These are phyloP conservation scores for Elgonia sp. DNA, from an alignment of 2,888 invertebrate genomes.

Conservation along the genomic window DNA sequence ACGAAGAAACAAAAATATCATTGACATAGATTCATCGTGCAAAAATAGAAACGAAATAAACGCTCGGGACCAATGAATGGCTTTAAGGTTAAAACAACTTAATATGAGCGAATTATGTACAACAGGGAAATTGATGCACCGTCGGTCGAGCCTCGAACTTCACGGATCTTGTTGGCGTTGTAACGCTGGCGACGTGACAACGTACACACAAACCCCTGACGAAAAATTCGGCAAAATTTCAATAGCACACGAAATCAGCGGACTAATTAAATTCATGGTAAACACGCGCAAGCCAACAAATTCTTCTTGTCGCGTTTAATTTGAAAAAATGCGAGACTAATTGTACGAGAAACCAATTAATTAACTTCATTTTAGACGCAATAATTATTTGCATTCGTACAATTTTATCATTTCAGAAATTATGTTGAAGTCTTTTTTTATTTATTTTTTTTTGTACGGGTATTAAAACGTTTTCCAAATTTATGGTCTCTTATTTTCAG, in stretches of 20 bases:
- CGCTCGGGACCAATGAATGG: slow-evolving; percentile 65
- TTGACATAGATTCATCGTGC: slow-evolving; percentile 83
- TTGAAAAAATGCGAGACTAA: slow-evolving; percentile 11
- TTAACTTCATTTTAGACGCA: not conserved
- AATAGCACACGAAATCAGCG: slow-evolving; percentile 40
- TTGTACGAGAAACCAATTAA: not conserved
- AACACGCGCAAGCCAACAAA: slow-evolving; percentile 38
- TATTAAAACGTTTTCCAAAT: too few species aligned
- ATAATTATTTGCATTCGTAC: not conserved
- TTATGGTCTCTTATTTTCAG: too few species aligned
- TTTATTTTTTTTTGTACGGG: too few species aligned
- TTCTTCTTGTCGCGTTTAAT: slow-evolving; percentile 12
- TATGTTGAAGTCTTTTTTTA: too few species aligned
- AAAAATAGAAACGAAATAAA: slow-evolving; percentile 80
- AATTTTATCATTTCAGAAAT: not conserved
- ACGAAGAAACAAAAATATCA: slow-evolving; percentile 84
- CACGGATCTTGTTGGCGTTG: slow-evolving; percentile 54
- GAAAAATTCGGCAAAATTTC: slow-evolving; percentile 52
- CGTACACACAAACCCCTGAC: slow-evolving; percentile 15
- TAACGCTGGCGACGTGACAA: slow-evolving; percentile 57
- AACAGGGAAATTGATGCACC: slow-evolving; percentile 56
- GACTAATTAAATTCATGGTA: slow-evolving; percentile 61
- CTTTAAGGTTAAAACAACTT: slow-evolving; percentile 59
- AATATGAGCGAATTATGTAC: slow-evolving; percentile 64
- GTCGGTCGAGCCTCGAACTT: slow-evolving; percentile 52